phyloP scores from a whole-genome alignment of 2,797 vertebrate species.

The Chelon auratus region DNA sequence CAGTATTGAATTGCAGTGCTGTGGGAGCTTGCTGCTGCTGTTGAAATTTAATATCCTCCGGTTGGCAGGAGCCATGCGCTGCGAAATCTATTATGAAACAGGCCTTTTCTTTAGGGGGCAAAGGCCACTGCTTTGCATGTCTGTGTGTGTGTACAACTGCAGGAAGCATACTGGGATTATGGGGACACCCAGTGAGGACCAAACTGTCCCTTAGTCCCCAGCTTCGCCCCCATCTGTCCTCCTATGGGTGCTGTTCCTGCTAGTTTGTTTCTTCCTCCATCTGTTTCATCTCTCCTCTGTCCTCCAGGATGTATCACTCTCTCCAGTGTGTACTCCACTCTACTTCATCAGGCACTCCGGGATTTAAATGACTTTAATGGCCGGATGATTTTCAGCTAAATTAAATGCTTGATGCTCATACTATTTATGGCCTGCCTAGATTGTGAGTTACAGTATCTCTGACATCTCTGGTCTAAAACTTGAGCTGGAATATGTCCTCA shows the following conservation, averaged over 20 bases:
- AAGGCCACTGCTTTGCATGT: constrained; percentile 39
- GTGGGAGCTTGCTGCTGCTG: constrained; percentile 36
- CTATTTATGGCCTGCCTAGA: neutral
- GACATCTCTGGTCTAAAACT: constrained; percentile 1
- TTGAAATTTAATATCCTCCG: constrained; percentile 62
- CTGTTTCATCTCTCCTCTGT: constrained; percentile 42
- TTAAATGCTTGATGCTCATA: constrained; percentile 4
- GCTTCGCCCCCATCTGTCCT: neutral
- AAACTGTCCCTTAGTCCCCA: constrained; percentile 33
- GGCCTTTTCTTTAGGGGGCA: constrained; percentile 36
- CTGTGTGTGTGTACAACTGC: constrained; percentile 34
- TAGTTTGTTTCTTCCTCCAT: constrained; percentile 40
- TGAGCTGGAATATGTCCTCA: neutral
- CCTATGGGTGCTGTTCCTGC: constrained; percentile 7
- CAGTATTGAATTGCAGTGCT: constrained; percentile 21
- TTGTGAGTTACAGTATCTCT: neutral
- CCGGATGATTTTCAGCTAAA: constrained; percentile 33
- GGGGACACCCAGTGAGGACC: constrained; percentile 23
- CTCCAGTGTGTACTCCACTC: constrained; percentile 25
- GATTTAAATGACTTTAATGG: constrained; percentile 44
- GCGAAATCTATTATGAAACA: constrained; percentile 62
- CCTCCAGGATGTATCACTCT: constrained; percentile 35
- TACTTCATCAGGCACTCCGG: constrained; percentile 28
- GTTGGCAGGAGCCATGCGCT: constrained; percentile 39
- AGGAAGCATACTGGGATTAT: constrained; percentile 33